These are phyloP conservation scores for Rhynchotus rufescens DNA, from an alignment of 2,797 vertebrate genomes.

Conservation along the genomic window DNA sequence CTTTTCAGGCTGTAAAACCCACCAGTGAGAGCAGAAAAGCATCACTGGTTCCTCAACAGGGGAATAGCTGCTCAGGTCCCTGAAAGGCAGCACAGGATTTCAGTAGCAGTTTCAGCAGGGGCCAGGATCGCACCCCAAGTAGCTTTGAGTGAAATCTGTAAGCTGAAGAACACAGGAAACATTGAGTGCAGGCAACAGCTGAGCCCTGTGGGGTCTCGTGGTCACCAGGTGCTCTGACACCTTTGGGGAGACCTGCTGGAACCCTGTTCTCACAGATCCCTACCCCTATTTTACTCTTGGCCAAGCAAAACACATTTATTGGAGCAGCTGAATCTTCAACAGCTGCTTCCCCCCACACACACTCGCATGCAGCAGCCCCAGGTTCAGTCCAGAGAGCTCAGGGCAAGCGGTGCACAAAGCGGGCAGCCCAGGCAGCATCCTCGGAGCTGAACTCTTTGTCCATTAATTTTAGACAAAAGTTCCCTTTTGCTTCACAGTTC, in stretches of 20 bases:
- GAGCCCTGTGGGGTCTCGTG: background rate
- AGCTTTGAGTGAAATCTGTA: background rate
- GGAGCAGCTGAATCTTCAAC: background rate
- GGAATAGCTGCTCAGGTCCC: background rate
- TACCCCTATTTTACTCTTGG: background rate
- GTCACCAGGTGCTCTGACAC: background rate
- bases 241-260: background rate
- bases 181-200: background rate
- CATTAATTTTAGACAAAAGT: background rate
- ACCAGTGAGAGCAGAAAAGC: background rate
- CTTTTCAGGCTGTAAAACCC: background rate
- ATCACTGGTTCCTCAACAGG: background rate
- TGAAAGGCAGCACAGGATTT: background rate
- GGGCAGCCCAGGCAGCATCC: background rate
- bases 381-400: background rate
- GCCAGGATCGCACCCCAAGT: accelerated
- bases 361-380: accelerated
- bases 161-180: background rate
- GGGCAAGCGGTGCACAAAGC: accelerated
- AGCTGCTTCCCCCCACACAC: background rate
- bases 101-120: background rate
- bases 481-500: background rate
- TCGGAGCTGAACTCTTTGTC: background rate
- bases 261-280: background rate
- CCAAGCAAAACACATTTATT: background rate